Evolutionary conservation across 1,140 invertebrate species (phyloP).

Genomic region (Drosophila chauvacae): DNA sequence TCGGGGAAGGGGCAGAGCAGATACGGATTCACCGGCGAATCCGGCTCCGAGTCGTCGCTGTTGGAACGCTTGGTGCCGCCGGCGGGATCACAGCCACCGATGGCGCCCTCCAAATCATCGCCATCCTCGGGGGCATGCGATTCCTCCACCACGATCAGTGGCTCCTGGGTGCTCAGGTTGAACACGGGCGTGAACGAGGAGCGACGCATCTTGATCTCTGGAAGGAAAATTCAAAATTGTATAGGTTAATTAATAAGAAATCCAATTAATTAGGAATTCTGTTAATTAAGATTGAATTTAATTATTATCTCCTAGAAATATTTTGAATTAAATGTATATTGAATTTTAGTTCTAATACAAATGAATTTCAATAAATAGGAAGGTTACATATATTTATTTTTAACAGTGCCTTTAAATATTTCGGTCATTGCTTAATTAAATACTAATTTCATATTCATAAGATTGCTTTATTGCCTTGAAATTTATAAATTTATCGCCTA

Average conservation of each 20-base stretch:
- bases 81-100: conserved; percentile 59
- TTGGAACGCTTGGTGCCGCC: conserved; percentile 70
- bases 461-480: no score
- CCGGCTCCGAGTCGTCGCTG: conserved; percentile 86
- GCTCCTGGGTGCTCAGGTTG: conserved; percentile 87
- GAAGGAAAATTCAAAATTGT: not conserved
- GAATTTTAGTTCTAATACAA: no score
- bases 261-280: no score
- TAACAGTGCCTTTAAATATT: no score
- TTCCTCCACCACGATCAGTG: conserved; percentile 92
- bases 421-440: no score
- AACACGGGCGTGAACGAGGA: conserved; percentile 85
- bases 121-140: conserved; percentile 88
- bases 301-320: no score
- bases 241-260: not conserved
- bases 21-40: conserved; percentile 91
- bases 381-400: no score
- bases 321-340: no score
- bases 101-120: conserved; percentile 85
- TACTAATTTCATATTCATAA: no score
- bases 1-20: conserved; percentile 91
- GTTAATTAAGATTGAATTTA: no score
- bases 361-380: no score
- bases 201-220: conserved; percentile 84
- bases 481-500: no score